Base-by-base conservation (phyloP, 2,113 vertebrate species). In the Natator depressus region DNA sequence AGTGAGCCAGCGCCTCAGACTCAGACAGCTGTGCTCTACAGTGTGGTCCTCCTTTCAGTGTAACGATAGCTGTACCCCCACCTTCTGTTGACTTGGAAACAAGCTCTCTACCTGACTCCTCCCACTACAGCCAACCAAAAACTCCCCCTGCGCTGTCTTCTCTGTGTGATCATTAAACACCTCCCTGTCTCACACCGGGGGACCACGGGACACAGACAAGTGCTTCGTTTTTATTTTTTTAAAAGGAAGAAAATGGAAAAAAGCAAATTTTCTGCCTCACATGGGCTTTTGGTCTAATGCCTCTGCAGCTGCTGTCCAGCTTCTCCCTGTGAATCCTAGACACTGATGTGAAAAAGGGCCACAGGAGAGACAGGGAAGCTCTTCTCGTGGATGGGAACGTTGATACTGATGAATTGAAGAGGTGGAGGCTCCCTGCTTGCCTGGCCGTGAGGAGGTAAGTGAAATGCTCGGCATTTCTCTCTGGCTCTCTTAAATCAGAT, bases 81-180 rank as follows among this genome's bases (percentile, higher is more conserved):
- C 92, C 95, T 84, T 91, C 84, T 82, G 96, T 96, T 96, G 96
- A 89, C 96, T n/a, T 96, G 96, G 97, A 95, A 96, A 97, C 97
- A 91, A 91, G 96, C 95, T 84, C 93, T 91, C 94, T 87, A 88
- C 51, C 88, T 93, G 89, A 29, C 95, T 95, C 96, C 96, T 91
- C 93, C 95, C 93, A 90, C 96, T 38, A 35, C 95, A 88, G 95
- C 95, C 96, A 91, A 95, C 93, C 89, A 93, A 84, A 49, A 31
- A 89, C 90, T 93, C 92, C 87, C 96, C 92, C 96, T 84, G 94
- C 96, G 35, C 93, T 93, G 69, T 92, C 92, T 91, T 29, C 92
- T 88, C 92, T 83, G 88, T 54, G 81, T 51, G 81, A 82, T 3
- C 90, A 88, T 94, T 0, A 10, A 89, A 90, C 96, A 29, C 97